Base-by-base conservation (phyloP, 2,888 invertebrate species). In the Timema cristinae region DNA sequence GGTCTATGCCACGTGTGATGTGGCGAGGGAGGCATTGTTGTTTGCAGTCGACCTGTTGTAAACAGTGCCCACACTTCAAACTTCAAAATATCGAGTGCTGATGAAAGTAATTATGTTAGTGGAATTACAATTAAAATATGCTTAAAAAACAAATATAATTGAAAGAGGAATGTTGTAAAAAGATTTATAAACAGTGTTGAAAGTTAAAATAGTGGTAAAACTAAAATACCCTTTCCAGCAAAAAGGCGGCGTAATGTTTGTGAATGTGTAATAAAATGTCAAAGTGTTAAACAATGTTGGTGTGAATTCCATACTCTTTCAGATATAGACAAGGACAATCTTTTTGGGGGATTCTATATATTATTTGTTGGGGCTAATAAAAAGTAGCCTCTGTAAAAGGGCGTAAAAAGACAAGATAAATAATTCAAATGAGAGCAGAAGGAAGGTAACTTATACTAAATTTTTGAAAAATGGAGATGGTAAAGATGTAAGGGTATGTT, bases 241-340 rank as follows among this genome's bases (percentile, higher is more conserved):
- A 54, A 54, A 54, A n/a, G 11, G 4, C 54, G 54, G 54, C 54
- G 11, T n/a, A n/a, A 54, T 13, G 54, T 2, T 54, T 54, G 54
- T 54, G 54, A 54, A 1, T 54, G 54, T 54, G 54, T 54, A 13
- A 54, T 54, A n/a, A 54, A 54, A 54, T 13, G n/a, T 54, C 11
- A 54, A 54, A 54, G n/a, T 13, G 54, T 4, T n/a, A 54, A 54
- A 54, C 2, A 54, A 54, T 1, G 54, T 54, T 54, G 54, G 54
- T 54, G 54, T 54, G 54, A 54, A n/a, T 54, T 54, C n/a, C 54
- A 54, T 54, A 54, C 54, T 13, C n/a, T 54, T 9, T 13, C 54
- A 54, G 54, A 54, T n/a, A 54, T 2, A 54, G 54, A 54, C 54
- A 54, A 54, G 54, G 54, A 54, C n/a, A 1, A 54, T n/a, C 54